Evolutionary conservation across 2,113 vertebrate genomes (phyloP), one percentile per base, ranked within the genome.

Genomic region (Oncorhynchus mykiss): DNA sequence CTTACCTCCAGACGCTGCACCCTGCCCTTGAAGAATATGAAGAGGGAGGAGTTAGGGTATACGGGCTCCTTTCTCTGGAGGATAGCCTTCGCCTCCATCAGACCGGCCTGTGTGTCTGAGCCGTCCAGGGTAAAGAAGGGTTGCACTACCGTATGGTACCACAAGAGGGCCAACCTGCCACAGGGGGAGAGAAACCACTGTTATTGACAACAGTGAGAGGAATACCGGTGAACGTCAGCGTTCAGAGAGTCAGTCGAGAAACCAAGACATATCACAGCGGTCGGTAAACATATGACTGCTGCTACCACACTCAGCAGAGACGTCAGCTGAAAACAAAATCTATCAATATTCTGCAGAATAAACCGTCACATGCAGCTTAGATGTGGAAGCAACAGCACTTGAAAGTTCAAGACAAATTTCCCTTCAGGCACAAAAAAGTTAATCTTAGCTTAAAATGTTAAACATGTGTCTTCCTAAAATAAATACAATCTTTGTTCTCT

Each of bases 1-100:
- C 57, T 18, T 83, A 98, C 97, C 96, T 98, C 96, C 73, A 98
- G 91, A 84, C 97, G 92, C 51, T 98, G 96, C 79, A 98, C 95
- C 90, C 97, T 94, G 87, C 97, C 97, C 90, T 97, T 98, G 88
- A 98, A 98, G 89, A 98, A 98, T 94, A 94, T 96, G 87, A 98
- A 98, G 78, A 98, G 93, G 77, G 97, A 98, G 59, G 97, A 98
- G 90, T 98, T 96, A 16, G 97, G 97, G 78, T 98, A 98, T 73
- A 90, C 91, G 25, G 96, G 91, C 91, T 97, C 97, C 78, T 96
- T 95, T 72, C 92, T 95, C 45, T 91, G 92, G 62, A 98, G 96
- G 82, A 98, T 98, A 80, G 95, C 95, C 88, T 96, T 96, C 2
- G 97, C 97, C 87, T 98, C 96, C 60, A 91, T 87, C 79, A 98